Evolutionary conservation across 1,140 invertebrate genomes (phyloP).

Genomic region (Drosophila mayri): DNA sequence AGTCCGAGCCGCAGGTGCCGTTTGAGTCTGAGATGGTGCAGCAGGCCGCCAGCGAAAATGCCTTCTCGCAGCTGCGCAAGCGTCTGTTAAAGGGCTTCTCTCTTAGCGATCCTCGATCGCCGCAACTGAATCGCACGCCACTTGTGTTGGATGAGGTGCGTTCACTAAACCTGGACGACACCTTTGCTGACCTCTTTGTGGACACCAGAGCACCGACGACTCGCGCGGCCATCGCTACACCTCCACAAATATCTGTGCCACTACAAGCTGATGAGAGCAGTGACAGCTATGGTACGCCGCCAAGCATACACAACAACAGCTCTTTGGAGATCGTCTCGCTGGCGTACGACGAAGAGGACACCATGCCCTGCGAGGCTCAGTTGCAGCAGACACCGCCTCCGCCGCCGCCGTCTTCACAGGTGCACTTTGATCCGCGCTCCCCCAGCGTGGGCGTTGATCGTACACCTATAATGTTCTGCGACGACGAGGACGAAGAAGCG

Average conservation of each 20-base stretch:
- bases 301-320: constrained; percentile 49
- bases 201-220: constrained; percentile 59
- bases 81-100: constrained; percentile 74
- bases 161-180: constrained; percentile 77
- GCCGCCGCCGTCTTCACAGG: constrained; percentile 5
- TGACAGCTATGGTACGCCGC: constrained; percentile 30
- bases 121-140: constrained; percentile 85
- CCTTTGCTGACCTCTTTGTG: constrained; percentile 79
- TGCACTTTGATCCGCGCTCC: constrained; percentile 84
- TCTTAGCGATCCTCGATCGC: constrained; percentile 85
- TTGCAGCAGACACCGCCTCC: constrained; percentile 28
- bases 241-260: neutral
- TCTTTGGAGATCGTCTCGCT: constrained; percentile 66
- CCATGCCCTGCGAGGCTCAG: constrained; percentile 59
- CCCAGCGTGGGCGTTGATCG: constrained; percentile 85
- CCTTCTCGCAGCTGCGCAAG: constrained; percentile 61
- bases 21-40: neutral
- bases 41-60: constrained; percentile 39
- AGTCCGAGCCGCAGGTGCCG: constrained; percentile 12
- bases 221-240: neutral
- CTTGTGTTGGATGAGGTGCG: constrained; percentile 83
- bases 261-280: constrained; percentile 9
- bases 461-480: constrained; percentile 85
- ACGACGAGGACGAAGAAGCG: constrained; percentile 72
- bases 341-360: constrained; percentile 66